phyloP scores from a whole-genome alignment of 2,113 vertebrate genomes.

The Mastomys natalensis region DNA sequence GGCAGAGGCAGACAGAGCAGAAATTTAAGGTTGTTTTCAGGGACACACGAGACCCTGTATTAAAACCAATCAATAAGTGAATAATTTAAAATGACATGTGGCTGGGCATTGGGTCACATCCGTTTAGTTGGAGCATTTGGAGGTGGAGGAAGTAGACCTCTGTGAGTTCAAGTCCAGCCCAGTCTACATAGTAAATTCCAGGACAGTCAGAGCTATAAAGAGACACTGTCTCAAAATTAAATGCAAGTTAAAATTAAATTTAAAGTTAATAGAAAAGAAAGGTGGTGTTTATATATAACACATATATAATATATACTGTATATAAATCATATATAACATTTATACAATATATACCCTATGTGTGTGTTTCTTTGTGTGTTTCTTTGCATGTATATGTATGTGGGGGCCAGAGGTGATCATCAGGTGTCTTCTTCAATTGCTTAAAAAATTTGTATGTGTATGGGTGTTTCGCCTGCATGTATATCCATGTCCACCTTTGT shows the following conservation, averaged over 20 bases:
- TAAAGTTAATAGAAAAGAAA: slow-evolving; percentile 12
- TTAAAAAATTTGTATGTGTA: no score
- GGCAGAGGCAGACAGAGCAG: not conserved
- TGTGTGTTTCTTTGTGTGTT: not conserved
- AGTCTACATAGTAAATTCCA: not conserved
- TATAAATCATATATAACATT: not conserved
- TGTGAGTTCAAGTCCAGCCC: not conserved
- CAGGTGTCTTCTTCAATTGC: not conserved
- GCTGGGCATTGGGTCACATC: not conserved
- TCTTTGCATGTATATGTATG: not conserved
- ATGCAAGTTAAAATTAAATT: not conserved
- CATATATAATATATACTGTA: not conserved
- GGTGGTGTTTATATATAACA: not conserved
- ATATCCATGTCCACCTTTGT: no score
- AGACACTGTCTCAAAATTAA: not conserved
- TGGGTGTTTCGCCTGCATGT: not conserved
- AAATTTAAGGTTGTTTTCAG: not conserved
- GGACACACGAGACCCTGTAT: not conserved
- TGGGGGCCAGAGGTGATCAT: not conserved
- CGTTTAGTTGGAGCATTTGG: no score
- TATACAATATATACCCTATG: not conserved
- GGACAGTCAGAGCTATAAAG: not conserved
- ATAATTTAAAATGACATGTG: not conserved
- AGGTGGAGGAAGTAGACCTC: not conserved
- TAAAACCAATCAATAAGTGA: not conserved